phyloP scores from a whole-genome alignment of 2,113 vertebrate species.

The Rhabdornis inornatus region DNA sequence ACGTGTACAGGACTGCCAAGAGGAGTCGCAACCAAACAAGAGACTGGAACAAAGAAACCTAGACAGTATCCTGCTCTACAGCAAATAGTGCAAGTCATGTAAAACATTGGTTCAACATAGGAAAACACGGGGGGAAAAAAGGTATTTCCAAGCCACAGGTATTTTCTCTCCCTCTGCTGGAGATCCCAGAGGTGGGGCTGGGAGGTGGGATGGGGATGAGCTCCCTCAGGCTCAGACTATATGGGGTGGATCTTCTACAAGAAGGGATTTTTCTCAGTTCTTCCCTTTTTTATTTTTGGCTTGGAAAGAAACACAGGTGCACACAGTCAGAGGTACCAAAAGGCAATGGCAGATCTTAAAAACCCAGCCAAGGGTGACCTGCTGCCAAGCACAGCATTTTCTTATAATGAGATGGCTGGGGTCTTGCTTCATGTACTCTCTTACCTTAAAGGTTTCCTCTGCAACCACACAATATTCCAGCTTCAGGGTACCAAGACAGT shows the following conservation, averaged over 20 bases:
- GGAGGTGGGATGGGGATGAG: background rate
- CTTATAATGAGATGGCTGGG: accelerated
- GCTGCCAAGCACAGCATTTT: background rate
- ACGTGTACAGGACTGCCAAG: slow-evolving; percentile 26
- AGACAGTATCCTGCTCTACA: slow-evolving; percentile 37
- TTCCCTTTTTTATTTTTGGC: background rate
- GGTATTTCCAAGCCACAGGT: slow-evolving; percentile 49
- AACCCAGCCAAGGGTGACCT: accelerated
- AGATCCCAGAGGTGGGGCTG: background rate
- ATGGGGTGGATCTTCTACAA: background rate
- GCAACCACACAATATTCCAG: background rate
- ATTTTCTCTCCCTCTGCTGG: background rate
- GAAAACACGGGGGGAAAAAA: background rate
- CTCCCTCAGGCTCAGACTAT: background rate
- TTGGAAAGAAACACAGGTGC: background rate
- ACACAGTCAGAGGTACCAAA: background rate
- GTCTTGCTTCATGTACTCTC: background rate
- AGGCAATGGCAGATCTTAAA: background rate
- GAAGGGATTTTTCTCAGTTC: background rate
- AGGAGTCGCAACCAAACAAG: slow-evolving; percentile 10
- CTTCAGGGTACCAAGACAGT: background rate
- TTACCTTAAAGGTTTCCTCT: background rate
- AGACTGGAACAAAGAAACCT: slow-evolving; percentile 16
- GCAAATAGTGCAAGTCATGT: slow-evolving; percentile 61
- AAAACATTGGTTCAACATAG: slow-evolving; percentile 35